These are phyloP conservation scores for Halcyon chelicuti DNA, from an alignment of 2,797 vertebrate species.

Conservation along the genomic window DNA sequence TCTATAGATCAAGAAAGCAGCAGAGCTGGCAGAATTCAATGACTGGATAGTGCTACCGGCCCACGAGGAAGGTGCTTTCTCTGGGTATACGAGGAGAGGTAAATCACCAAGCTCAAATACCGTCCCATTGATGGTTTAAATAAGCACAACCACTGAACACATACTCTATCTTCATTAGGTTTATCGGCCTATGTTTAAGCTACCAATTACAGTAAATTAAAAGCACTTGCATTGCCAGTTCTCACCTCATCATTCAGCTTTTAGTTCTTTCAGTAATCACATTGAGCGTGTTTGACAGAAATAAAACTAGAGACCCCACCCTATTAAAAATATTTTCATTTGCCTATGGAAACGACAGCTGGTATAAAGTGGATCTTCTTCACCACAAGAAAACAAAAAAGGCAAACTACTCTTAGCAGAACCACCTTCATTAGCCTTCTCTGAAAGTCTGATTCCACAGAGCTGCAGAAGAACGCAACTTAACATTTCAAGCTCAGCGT, in stretches of 20 bases:
- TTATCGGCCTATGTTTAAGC: neutral
- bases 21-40: neutral
- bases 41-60: neutral
- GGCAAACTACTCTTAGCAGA: neutral
- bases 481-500: neutral
- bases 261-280: neutral
- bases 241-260: neutral
- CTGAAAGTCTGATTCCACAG: neutral
- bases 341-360: neutral
- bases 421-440: neutral
- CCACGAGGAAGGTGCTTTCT: neutral
- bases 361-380: neutral
- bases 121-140: neutral
- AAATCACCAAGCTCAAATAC: slow-evolving; percentile 22
- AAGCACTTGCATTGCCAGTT: slow-evolving; percentile 17
- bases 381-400: neutral
- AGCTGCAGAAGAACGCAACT: neutral
- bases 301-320: neutral
- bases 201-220: slow-evolving; percentile 29
- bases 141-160: neutral
- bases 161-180: slow-evolving; percentile 16
- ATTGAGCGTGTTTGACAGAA: neutral
- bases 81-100: neutral
- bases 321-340: neutral
- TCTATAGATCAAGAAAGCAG: neutral